Evolutionary conservation across 2,797 vertebrate species (phyloP).

Genomic region (Parauchenoglanis ngamensis): DNA sequence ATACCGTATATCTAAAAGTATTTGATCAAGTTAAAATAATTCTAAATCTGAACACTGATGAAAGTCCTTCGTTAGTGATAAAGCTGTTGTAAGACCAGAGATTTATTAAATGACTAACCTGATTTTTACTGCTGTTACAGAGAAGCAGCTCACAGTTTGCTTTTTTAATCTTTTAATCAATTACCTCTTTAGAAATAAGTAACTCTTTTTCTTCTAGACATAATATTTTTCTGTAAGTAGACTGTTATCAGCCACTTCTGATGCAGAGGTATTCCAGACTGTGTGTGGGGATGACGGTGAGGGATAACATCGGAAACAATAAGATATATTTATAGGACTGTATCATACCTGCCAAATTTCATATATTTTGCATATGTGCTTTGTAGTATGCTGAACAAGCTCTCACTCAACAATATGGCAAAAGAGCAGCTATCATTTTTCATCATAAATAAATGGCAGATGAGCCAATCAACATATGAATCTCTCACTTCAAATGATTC

Average conservation of each 20-base stretch:
- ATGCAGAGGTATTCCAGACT: not conserved
- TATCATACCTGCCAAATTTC: not conserved
- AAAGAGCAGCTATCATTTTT: not conserved
- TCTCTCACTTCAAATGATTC: not conserved
- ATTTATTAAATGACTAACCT: not conserved
- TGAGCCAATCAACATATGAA: not conserved
- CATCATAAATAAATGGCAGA: not conserved
- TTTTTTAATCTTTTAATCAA: not conserved
- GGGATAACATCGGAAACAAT: not conserved
- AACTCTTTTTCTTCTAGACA: not conserved
- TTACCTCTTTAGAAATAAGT: not conserved
- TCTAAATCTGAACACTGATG: not conserved
- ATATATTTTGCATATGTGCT: not conserved
- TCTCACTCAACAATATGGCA: not conserved
- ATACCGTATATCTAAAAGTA: not conserved
- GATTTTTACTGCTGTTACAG: not conserved
- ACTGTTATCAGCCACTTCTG: not conserved
- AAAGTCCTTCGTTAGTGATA: not conserved
- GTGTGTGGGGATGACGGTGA: not conserved
- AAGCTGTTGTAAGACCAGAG: not conserved
- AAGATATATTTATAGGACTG: constrained; percentile 1
- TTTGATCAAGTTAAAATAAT: not conserved
- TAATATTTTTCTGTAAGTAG: not conserved
- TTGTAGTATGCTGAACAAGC: not conserved
- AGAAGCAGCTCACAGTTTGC: not conserved